These are phyloP conservation scores for Rhabditoides inermis DNA, from an alignment of 2,888 invertebrate genomes.

Conservation along the genomic window DNA sequence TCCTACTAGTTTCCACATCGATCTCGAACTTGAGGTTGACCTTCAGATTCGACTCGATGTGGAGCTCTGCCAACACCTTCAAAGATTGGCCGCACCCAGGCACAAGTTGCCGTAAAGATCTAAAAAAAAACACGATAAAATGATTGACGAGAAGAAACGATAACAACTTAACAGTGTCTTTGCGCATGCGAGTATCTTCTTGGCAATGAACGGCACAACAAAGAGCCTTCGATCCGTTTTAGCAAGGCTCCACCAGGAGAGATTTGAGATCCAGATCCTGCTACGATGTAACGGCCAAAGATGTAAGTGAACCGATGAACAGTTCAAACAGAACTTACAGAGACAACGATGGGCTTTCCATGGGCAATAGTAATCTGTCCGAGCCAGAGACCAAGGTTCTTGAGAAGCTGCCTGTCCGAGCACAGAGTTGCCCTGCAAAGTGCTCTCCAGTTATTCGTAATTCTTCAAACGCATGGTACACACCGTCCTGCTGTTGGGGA, in stretches of 20 bases:
- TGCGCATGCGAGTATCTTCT: constrained; percentile 87
- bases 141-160: not conserved
- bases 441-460: constrained; percentile 18
- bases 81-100: constrained; percentile 96
- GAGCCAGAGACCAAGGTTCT: constrained; percentile 97
- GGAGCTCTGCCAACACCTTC: constrained; percentile 89
- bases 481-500: no score
- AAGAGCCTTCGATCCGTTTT: constrained; percentile 93
- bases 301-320: not conserved
- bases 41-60: constrained; percentile 89
- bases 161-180: constrained; percentile 65
- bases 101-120: constrained; percentile 91
- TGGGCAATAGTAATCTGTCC: constrained; percentile 91
- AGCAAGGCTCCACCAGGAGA: constrained; percentile 87
- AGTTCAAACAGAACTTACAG: no score
- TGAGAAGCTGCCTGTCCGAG: constrained; percentile 78
- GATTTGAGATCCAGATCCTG: constrained; percentile 86
- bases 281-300: constrained; percentile 4
- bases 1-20: constrained; percentile 64
- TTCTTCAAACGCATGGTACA: no score
- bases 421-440: constrained; percentile 17
- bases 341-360: no score
- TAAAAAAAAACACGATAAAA: constrained; percentile 36
- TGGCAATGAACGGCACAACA: constrained; percentile 96
- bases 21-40: constrained; percentile 98